Conservation (phyloP, 2,888 invertebrate species). For the Spilosoma lubricipeda region DNA sequence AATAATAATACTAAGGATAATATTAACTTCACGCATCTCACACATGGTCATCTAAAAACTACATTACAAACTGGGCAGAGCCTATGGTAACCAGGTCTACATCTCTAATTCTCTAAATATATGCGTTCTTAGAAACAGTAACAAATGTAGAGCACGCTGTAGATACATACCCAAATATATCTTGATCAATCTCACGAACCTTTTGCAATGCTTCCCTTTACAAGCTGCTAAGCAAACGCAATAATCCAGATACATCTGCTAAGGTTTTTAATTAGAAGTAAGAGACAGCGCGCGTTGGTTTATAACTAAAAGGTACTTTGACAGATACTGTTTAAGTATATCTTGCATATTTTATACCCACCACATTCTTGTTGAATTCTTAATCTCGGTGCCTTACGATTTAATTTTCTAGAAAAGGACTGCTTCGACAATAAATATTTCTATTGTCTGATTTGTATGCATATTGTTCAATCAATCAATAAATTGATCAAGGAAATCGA, state of each 20-base stretch:
- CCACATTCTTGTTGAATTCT: neutral
- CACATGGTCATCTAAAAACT: too few species aligned
- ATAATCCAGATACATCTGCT: neutral
- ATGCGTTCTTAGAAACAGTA: neutral
- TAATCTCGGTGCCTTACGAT: neutral
- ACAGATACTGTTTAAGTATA: neutral
- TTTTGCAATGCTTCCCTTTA: neutral
- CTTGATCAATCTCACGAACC: neutral
- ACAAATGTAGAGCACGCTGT: neutral
- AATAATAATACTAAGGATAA: too few species aligned
- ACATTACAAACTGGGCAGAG: too few species aligned
- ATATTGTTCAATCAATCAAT: too few species aligned
- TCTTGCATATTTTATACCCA: neutral
- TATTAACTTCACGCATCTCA: too few species aligned
- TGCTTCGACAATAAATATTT: too few species aligned
- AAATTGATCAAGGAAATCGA: too few species aligned
- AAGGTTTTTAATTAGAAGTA: slow-evolving; percentile 1
- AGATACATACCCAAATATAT: neutral
- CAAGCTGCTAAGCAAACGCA: neutral
- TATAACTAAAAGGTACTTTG: neutral
- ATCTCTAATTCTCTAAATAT: too few species aligned
- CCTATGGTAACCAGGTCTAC: too few species aligned
- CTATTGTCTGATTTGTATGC: too few species aligned
- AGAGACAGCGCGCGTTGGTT: neutral
- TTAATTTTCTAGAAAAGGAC: too few species aligned